Evolutionary conservation across 2,113 vertebrate genomes (phyloP), one percentile per base, ranked within the genome.

Genomic region (Pongo pygmaeus): DNA sequence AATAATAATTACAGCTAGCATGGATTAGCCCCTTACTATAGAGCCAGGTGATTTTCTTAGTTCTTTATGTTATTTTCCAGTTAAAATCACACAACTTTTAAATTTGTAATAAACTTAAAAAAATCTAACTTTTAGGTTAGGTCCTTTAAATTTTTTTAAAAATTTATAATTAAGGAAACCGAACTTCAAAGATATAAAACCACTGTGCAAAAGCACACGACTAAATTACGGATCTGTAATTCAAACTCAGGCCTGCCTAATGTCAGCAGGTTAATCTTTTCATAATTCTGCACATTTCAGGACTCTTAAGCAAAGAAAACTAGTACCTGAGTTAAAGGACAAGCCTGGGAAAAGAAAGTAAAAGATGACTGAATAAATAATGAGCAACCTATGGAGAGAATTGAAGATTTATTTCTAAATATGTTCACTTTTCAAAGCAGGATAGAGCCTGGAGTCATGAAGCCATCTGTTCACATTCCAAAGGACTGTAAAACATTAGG

Each of bases 341-440:
- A 57, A 84, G 27, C 10, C 38, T 92, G 35, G 35, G 61, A 74
- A 48, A 84, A 70, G 52, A 35, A 94, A 87, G 10, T 23, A 85
- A 88, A 95, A 69, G 57, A 81, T 57, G 72, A 72, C 17, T 88
- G 40, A 78, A 52, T 14, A 78, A 57, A 78, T 40, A 38, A 77
- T 88, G 64, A 95, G 46, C 81, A 84, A 96, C 8, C 75, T 87
- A 80, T 75, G 43, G 55, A 84, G 48, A 84, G 27, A 84, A 25
- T 1, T 69, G 35, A 27, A 67, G 57, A 85, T 84, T 95, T 84
- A 84, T 94, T 95, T 96, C n/a, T 25, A 88, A 87, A 69, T 80
- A 11, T 84, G 25, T 61, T 96, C 69, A 64, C 48, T 91, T 87
- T 92, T 70, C 23, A 61, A 89, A 89, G 27, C 32, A n/a, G 30